These are phyloP conservation scores for Nemoura dubitans DNA, from an alignment of 2,888 invertebrate species.

Conservation along the genomic window DNA sequence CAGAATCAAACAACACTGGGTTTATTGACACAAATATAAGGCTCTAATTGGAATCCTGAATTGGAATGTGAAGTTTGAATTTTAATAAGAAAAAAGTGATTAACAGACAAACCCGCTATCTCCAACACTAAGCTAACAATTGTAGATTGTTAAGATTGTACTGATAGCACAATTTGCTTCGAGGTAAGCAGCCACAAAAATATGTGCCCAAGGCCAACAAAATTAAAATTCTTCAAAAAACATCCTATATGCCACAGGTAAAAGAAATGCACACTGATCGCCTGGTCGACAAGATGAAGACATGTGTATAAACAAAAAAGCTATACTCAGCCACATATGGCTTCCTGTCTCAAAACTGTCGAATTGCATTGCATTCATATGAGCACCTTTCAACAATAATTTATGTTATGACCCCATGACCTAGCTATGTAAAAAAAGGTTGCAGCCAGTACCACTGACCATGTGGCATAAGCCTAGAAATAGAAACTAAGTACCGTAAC, in stretches of 20 bases:
- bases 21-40: no score
- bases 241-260: neutral
- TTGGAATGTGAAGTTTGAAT: no score
- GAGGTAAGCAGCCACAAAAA: neutral
- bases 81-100: neutral
- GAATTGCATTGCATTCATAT: neutral
- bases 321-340: neutral
- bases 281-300: neutral
- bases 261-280: neutral
- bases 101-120: neutral
- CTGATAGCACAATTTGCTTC: neutral
- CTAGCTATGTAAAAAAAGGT: neutral
- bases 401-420: neutral
- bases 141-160: neutral
- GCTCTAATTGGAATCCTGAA: no score
- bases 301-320: neutral
- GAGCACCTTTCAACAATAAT: neutral
- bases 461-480: constrained; percentile 4
- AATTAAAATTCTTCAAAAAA: neutral
- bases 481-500: neutral
- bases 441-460: constrained; percentile 13
- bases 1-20: no score
- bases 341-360: neutral
- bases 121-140: neutral
- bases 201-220: constrained; percentile 17